Percentiles rank a stretch among this genome's conserved stretches.
Conservation (phyloP, 2,888 invertebrate genomes). For the Eremobia ochroleuca region DNA sequence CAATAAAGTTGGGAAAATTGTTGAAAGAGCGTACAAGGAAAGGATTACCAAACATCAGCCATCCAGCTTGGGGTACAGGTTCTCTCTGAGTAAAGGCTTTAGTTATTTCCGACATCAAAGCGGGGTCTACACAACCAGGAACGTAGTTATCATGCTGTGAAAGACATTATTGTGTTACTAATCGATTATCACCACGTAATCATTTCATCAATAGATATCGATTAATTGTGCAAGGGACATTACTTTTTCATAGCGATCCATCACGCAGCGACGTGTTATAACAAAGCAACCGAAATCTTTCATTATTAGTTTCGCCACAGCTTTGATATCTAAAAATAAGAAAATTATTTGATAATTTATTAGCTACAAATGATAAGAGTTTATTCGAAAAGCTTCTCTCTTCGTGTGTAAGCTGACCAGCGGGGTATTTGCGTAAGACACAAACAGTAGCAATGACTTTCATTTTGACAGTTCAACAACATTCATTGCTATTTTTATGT, state of each 20-base stretch:
- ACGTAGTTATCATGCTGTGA: constrained; percentile 82
- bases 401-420: background rate
- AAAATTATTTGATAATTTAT: constrained; percentile 3
- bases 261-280: constrained; percentile 84
- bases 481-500: too few species aligned
- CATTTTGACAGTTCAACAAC: too few species aligned
- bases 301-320: constrained; percentile 80
- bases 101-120: constrained; percentile 82
- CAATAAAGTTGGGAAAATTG: too few species aligned
- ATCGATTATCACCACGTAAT: constrained; percentile 17
- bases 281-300: constrained; percentile 84
- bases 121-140: constrained; percentile 80
- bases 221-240: constrained; percentile 9
- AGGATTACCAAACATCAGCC: constrained; percentile 86
- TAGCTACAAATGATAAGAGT: background rate
- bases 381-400: background rate
- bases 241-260: constrained; percentile 87
- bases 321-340: constrained; percentile 77
- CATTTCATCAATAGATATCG: background rate
- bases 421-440: too few species aligned
- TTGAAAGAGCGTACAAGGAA: background rate
- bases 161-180: constrained; percentile 15
- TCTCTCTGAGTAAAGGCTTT: constrained; percentile 78
- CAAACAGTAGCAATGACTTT: too few species aligned
- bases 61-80: constrained; percentile 82